phyloP scores from a whole-genome alignment of 1,140 invertebrate species.

The Drosophila grimshawi region DNA sequence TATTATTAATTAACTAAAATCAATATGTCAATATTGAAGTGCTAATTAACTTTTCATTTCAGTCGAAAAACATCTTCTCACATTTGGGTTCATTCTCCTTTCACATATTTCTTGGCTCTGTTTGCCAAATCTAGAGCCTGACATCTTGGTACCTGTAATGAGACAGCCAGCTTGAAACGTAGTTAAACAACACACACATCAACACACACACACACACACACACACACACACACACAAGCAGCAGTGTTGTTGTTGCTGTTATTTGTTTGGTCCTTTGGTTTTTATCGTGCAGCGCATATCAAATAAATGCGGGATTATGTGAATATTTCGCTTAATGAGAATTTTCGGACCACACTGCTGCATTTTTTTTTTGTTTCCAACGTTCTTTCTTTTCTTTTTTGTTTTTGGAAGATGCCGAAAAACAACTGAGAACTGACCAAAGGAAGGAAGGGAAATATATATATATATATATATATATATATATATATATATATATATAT shows the following conservation, averaged over 20 bases:
- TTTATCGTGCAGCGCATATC: slow-evolving; percentile 76
- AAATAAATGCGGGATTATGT: slow-evolving; percentile 84
- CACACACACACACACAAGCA: slow-evolving; percentile 10
- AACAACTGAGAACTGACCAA: slow-evolving; percentile 33
- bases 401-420: slow-evolving; percentile 24
- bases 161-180: not conserved
- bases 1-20: not conserved
- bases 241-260: slow-evolving; percentile 29
- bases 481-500: slow-evolving; percentile 8
- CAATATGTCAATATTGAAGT: slow-evolving; percentile 24
- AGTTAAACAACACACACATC: slow-evolving; percentile 11
- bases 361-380: slow-evolving; percentile 24
- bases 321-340: slow-evolving; percentile 84
- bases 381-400: slow-evolving; percentile 6
- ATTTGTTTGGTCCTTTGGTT: slow-evolving; percentile 37
- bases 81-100: slow-evolving; percentile 14
- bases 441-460: slow-evolving; percentile 1
- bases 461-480: too few relatives aligned
- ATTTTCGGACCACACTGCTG: slow-evolving; percentile 78
- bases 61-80: not conserved
- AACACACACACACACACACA: not conserved
- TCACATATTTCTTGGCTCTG: not conserved
- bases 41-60: slow-evolving; percentile 10
- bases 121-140: slow-evolving; percentile 29
- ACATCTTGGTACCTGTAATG: slow-evolving; percentile 38